Evolutionary conservation across 1,140 invertebrate genomes (phyloP), one percentile per base, ranked within the genome.

Genomic region (Wiebesia pumilae): DNA sequence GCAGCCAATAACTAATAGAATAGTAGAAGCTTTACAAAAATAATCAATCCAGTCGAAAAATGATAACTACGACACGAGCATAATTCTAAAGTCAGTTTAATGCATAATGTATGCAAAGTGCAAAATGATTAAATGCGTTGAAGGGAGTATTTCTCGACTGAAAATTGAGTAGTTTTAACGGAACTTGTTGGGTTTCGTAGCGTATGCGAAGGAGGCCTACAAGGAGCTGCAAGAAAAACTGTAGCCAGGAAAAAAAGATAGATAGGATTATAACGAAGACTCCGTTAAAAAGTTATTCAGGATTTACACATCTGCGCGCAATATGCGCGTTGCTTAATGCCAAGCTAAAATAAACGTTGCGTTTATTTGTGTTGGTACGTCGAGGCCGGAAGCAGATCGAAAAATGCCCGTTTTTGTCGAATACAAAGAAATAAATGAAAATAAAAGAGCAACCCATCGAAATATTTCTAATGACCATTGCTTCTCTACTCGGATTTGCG

Each of bases 281-380:
- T 40, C 38, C 21, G 24, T 35, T 80, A 19, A 27, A 38, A 73
- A 33, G 43, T 69, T n/a, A n/a, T n/a, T 82, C 38, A 30, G 40
- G 38, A 79, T 80, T 80, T 73, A 81, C 84, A 89, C 90, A 90
- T 90, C 88, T 90, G 89, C 83, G 87, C 80, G 82, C 89, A 87
- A 78, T 88, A 88, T 90, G 89, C 86, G 86, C 87, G 81, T 81
- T 73, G 88, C 87, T 86, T 88, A 89, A 89, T 86, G 88, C 86
- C 87, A 77, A 80, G 85, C 85, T 81, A 81, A n/a, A n/a, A n/a
- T 40, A 79, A 88, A 87, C 87, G 87, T 88, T 54, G 33, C 14
- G 43, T 51, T 2, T 47, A 54, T 73, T 62, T 69, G 30, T 43
- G 6, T 51, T 81, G 35, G 78, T 85, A 81, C 80, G n/a, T 71